Evolutionary conservation across 1,140 invertebrate species (phyloP), one percentile per base, ranked within the genome.

Genomic region (Drosophila guanche): DNA sequence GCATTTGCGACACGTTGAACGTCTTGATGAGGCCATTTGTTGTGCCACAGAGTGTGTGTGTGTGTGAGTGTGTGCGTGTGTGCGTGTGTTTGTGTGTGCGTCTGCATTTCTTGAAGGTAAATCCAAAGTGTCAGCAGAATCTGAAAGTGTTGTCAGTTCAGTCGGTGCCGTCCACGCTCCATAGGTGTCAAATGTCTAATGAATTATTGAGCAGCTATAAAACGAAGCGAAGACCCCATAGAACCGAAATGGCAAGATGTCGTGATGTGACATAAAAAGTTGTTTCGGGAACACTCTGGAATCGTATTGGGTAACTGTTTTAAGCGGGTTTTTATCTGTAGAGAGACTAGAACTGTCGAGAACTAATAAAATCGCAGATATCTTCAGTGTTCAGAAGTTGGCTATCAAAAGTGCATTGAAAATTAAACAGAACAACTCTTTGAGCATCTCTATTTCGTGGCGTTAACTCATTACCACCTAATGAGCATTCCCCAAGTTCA

Each of bases 21-120:
- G 59, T 58, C 61, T 85, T 85, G 79, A 83, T 78, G 79, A 83
- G 68, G 57, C 65, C 69, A 75, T 78, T 83, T 74, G 79, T 63
- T 77, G 16, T 58, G 10, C 56, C 50, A 57, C 43, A 5, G 58
- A 25, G 23, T 50, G 52, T n/a, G 33, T 8, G 23, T 50, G 52
- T n/a, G 33, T 8, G 43, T 20, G 16, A 20, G 33, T 8, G 43
- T 33, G 37, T 40, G 14, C 41, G 43, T 41, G 46, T 72, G 51
- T 42, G 33, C 41, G 43, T 40, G 7, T 22, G 23, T 20, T 10
- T 48, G 43, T 52, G 46, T 72, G 51, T 47, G 41, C 47, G 45
- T 45, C 33, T 37, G 33, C 42, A 46, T 45, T 27, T 46, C 25
- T 40, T 53, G 29, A 53, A 51, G 40, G n/a, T 40, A 40, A 73